Percentiles rank a stretch among this genome's conserved stretches.
Evolutionary conservation across 2,888 invertebrate species (phyloP).

Genomic region (Rotaria socialis): DNA sequence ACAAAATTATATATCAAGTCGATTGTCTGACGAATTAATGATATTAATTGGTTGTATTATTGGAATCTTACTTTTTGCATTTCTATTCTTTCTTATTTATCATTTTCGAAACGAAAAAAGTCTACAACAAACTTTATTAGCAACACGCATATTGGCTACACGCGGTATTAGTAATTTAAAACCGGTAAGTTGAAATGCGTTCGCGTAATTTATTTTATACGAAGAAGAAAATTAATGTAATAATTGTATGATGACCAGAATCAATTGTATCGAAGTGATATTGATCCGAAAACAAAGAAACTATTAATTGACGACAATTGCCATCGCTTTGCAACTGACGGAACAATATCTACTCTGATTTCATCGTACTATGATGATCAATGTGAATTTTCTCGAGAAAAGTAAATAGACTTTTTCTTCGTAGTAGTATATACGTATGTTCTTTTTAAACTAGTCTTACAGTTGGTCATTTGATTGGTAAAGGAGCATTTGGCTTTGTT

Average conservation of each 20-base stretch:
- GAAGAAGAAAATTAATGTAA: too few relatives aligned
- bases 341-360: constrained; percentile 10
- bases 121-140: not conserved
- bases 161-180: constrained; percentile 18
- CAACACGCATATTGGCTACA: constrained; percentile 32
- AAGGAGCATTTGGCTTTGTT: constrained; percentile 45
- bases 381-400: constrained; percentile 43
- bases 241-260: not conserved
- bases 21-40: constrained; percentile 7
- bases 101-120: constrained; percentile 30
- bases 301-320: not conserved
- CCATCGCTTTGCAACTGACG: not conserved
- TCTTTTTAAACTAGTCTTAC: not conserved
- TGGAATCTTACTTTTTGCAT: not conserved
- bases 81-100: constrained; percentile 30
- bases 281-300: constrained; percentile 18
- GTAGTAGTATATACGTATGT: not conserved
- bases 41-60: not conserved
- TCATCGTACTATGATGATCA: constrained; percentile 35
- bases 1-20: not conserved
- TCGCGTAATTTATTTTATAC: too few relatives aligned
- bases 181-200: not conserved
- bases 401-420: not conserved
- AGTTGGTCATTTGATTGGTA: constrained; percentile 38
- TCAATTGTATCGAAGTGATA: constrained; percentile 22